Conservation (phyloP, 2,113 vertebrate species). For the Benitochromis conjunctus region DNA sequence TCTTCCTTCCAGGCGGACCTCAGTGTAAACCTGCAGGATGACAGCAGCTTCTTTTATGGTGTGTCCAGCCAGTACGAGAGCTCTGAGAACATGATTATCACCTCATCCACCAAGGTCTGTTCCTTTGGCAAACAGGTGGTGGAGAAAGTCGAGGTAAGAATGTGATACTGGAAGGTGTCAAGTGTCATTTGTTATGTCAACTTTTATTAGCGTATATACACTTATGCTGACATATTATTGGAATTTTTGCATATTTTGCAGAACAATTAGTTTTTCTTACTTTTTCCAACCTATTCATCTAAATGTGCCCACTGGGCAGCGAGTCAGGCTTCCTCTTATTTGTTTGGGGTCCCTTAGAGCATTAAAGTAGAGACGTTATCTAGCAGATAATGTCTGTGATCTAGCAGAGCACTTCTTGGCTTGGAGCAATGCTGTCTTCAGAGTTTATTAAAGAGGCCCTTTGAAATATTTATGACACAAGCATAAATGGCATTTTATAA, state of each 20-base stretch:
- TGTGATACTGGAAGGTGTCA: not conserved
- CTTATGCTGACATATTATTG: not conserved
- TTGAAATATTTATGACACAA: not conserved
- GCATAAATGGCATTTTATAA: not conserved
- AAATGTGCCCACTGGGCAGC: not conserved
- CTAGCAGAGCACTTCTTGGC: not conserved
- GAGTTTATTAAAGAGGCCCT: not conserved
- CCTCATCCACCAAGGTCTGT: constrained; percentile 95
- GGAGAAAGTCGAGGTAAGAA: constrained; percentile 92
- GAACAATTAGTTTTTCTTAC: not conserved
- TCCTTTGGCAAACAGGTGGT: constrained; percentile 97
- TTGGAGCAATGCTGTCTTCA: not conserved
- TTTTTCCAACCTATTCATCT: not conserved
- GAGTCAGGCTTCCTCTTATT: not conserved
- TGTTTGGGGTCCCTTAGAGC: not conserved
- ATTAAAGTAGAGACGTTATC: not conserved
- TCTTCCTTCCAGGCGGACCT: constrained; percentile 82
- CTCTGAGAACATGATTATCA: constrained; percentile 92
- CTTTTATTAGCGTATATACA: not conserved
- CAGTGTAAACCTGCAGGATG: constrained; percentile 87
- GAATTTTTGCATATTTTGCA: not conserved
- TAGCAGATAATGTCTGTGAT: too few species aligned
- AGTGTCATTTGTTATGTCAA: not conserved
- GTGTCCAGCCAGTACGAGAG: constrained; percentile 96
- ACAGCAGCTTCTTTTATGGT: constrained; percentile 90